These are phyloP conservation scores for Gymnarchus niloticus DNA, from an alignment of 2,113 vertebrate species.

Conservation along the genomic window DNA sequence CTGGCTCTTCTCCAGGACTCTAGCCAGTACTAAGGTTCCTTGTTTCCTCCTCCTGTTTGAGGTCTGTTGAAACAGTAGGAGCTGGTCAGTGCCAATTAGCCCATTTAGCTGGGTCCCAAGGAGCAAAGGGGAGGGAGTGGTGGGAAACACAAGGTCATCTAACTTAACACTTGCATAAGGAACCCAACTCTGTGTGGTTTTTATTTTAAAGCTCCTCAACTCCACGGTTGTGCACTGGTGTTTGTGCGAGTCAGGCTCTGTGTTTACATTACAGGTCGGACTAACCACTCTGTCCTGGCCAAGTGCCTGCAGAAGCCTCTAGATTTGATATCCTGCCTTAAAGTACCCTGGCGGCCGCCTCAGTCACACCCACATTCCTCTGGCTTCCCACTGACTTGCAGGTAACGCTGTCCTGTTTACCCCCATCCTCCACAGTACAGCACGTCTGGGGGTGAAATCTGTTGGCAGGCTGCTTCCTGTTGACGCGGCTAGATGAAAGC, in stretches of 20 bases:
- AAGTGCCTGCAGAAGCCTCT: neutral
- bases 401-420: neutral
- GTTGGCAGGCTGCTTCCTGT: neutral
- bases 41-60: conserved; percentile 10
- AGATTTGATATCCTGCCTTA: neutral
- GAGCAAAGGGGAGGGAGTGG: neutral
- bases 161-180: neutral
- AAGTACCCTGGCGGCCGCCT: neutral
- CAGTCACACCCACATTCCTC: neutral
- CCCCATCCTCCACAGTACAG: neutral
- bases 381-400: neutral
- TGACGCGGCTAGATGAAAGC: neutral
- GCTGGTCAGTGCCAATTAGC: neutral
- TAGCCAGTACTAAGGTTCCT: neutral
- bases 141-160: neutral
- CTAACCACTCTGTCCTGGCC: neutral
- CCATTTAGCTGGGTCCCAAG: neutral
- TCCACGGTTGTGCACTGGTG: neutral
- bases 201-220: neutral
- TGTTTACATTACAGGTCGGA: neutral
- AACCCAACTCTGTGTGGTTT: neutral
- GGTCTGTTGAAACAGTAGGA: neutral
- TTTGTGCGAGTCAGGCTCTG: neutral
- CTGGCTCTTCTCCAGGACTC: neutral
- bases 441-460: neutral